Base-by-base conservation (phyloP, 2,113 vertebrate species). In the Gobiocypris rarus region DNA sequence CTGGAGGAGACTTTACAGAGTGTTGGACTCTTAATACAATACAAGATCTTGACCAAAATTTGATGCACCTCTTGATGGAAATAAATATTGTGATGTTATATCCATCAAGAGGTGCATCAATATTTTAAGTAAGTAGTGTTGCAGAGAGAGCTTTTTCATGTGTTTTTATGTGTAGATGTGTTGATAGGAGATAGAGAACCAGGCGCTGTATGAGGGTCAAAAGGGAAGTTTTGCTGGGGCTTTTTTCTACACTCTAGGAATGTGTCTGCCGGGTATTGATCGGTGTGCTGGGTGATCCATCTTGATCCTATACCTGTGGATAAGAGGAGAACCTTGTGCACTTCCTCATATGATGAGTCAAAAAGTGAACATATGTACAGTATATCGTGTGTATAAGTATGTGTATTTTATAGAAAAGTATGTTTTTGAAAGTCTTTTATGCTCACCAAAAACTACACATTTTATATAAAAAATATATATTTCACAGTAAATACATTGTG, bases 221-320 rank as follows among this genome's bases (percentile, higher is more conserved):
- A 70, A 75, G 54, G 4, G 75, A 82, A 50, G 54, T 65, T 78
- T 77, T 82, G 9, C 52, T 73, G 17, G 83, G 70, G 11, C 71
- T 59, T 87, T 84, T 54, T 87, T 58, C 45, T 85, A 43, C 43
- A 84, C 79, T 87, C 87, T 87, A 87, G 79, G 65, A 87, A 90
- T 82, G 84, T 90, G 88, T 92, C 88, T 87, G 92, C 83, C 70
- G 83, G 74, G 75, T 91, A 93, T 93, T 90, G 92, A 93, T 91
- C 74, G 71, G 79, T 74, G 38, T 84, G 82, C 84, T 83, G 86
- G 85, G 88, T 88, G 87, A 89, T 93, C 88, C 89, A 82, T 91
- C 89, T 92, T 91, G 90, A 90, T 92, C 86, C 65, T 82, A 77
- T 88, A 41, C 34, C 13, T 11, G 54, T 70, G 19, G 43, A n/a